phyloP scores from a whole-genome alignment of 2,888 invertebrate species.

The Eilema griseolum region DNA sequence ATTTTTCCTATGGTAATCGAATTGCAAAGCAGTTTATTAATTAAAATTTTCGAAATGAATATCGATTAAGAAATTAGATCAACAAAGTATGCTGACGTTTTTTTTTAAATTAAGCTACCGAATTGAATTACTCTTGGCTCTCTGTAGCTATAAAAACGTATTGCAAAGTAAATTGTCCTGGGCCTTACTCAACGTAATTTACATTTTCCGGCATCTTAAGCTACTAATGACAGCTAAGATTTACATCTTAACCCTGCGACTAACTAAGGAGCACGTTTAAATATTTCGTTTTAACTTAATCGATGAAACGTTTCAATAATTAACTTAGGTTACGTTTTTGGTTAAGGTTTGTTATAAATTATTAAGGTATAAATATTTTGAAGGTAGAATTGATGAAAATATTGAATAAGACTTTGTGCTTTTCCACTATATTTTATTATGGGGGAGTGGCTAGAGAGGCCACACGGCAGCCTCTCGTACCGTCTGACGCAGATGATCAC shows the following conservation, averaged over 20 bases:
- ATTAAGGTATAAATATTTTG: too few relatives aligned
- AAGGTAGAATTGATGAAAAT: too few relatives aligned
- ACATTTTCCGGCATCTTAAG: conserved; percentile 33
- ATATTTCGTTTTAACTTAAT: neutral
- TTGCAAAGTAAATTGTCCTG: neutral
- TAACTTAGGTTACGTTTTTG: neutral
- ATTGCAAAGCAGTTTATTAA: too few relatives aligned
- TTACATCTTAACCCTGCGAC: conserved; percentile 26
- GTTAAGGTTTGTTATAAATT: neutral
- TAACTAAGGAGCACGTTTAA: conserved; percentile 12
- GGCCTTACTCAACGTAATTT: conserved; percentile 25
- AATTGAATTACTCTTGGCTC: neutral
- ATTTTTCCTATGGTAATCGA: too few relatives aligned
- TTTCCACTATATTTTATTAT: too few relatives aligned
- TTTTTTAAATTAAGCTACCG: neutral
- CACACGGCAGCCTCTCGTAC: too few relatives aligned
- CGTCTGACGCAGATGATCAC: too few relatives aligned
- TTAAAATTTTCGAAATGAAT: neutral
- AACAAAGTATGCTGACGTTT: neutral
- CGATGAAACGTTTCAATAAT: neutral
- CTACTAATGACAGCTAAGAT: conserved; percentile 41
- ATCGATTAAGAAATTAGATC: too few relatives aligned
- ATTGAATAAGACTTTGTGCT: too few relatives aligned
- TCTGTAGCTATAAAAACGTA: conserved; percentile 1
- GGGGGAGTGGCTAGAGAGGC: too few relatives aligned